A percentile compares a stretch with the other conserved stretches of the same genome.
These are phyloP conservation scores for Falco rusticolus DNA, from an alignment of 2,797 vertebrate genomes.

Conservation along the genomic window DNA sequence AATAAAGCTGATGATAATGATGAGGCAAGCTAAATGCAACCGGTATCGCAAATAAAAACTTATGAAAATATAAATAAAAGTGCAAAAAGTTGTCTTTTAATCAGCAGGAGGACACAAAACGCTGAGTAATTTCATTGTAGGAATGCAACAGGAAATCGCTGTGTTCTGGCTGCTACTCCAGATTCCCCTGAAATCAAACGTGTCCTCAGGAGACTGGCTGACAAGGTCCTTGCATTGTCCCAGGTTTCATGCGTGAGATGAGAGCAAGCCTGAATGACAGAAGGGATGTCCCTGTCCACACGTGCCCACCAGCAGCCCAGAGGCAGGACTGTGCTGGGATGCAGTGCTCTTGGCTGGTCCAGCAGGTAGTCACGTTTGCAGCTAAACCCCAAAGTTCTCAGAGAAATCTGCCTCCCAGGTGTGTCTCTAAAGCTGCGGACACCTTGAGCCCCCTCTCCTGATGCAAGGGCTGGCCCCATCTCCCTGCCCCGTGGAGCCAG, in stretches of 20 bases:
- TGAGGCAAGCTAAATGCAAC: background rate
- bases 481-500: background rate
- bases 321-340: background rate
- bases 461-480: background rate
- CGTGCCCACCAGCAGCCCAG: background rate
- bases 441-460: background rate
- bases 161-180: background rate
- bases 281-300: fast-evolving
- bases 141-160: background rate
- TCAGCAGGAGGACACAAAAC: background rate
- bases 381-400: background rate
- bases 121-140: background rate
- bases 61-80: background rate
- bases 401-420: background rate
- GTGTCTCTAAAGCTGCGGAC: fast-evolving
- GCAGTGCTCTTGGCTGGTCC: background rate
- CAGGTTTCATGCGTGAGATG: background rate
- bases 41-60: background rate
- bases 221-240: background rate
- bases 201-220: background rate
- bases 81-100: background rate
- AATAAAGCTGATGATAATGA: background rate
- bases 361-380: fast-evolving
- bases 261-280: background rate
- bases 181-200: background rate